Conservation (phyloP, 2,113 vertebrate species). For the Vulpes vulpes region DNA sequence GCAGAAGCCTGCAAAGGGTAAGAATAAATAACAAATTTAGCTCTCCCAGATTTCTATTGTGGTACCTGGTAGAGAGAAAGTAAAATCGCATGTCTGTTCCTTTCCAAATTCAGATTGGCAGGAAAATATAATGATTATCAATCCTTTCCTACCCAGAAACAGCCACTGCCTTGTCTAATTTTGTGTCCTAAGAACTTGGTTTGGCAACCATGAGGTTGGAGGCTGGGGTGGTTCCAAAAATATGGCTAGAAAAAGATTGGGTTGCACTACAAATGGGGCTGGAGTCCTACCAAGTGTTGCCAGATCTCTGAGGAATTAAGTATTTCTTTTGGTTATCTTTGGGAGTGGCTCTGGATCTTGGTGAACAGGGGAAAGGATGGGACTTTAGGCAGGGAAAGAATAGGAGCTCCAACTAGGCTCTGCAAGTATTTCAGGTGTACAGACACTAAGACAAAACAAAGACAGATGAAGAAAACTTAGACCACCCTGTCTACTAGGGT, state of each 20-base stretch:
- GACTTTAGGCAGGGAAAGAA: background rate
- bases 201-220: background rate
- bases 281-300: background rate
- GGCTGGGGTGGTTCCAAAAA: accelerated
- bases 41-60: background rate
- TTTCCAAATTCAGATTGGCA: background rate
- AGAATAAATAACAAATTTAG: background rate
- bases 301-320: background rate
- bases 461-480: background rate
- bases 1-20: background rate
- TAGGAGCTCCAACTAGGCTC: background rate
- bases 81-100: background rate
- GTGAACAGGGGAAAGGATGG: background rate
- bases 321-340: background rate
- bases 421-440: background rate
- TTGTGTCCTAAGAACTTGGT: background rate
- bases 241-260: background rate
- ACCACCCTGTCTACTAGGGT: background rate
- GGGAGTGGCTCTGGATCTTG: background rate
- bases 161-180: background rate
- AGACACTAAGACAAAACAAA: background rate
- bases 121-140: background rate
- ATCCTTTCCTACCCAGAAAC: background rate
- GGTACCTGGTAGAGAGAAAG: background rate
- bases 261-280: background rate